Conservation (phyloP, 1,140 invertebrate species). For the Drosophila pseudoananassae region DNA sequence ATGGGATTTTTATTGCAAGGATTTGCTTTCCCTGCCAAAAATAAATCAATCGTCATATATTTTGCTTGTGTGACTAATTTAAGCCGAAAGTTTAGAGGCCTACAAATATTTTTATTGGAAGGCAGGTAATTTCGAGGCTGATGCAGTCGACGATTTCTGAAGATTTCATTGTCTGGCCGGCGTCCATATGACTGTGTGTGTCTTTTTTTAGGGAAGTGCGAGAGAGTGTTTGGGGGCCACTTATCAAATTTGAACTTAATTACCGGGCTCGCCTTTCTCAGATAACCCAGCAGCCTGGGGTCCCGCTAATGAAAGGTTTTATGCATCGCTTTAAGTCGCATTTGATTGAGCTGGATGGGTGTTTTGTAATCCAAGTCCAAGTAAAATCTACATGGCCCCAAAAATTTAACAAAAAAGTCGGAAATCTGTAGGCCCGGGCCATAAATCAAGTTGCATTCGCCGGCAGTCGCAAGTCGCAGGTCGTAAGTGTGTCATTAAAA, state of each 20-base stretch:
- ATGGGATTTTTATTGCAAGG: too few species aligned
- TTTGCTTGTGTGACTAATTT: conserved; percentile 6
- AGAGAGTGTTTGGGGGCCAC: conserved; percentile 49
- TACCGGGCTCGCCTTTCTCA: conserved; percentile 60
- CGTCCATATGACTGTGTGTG: background rate
- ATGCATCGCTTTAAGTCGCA: conserved; percentile 66
- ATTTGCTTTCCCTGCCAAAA: conserved; percentile 5
- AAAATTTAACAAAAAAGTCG: conserved; percentile 14
- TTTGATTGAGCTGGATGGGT: conserved; percentile 52
- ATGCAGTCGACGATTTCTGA: conserved; percentile 28
- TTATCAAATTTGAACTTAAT: conserved; percentile 77
- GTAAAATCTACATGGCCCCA: conserved; percentile 48
- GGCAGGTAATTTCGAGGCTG: conserved; percentile 41
- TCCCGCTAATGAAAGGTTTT: conserved; percentile 71
- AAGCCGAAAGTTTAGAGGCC: conserved; percentile 29
- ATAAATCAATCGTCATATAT: background rate
- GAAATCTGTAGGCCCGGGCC: conserved; percentile 22
- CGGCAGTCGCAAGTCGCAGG: conserved; percentile 43
- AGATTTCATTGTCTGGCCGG: conserved; percentile 51
- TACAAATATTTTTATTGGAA: conserved; percentile 34
- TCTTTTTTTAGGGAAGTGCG: conserved; percentile 11
- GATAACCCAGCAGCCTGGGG: conserved; percentile 44
- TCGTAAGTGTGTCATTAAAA: conserved; percentile 75
- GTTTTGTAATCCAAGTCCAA: conserved; percentile 63
- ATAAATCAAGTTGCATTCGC: conserved; percentile 78